phyloP scores from a whole-genome alignment of 2,797 vertebrate species.

The Telmatherina bonti region DNA sequence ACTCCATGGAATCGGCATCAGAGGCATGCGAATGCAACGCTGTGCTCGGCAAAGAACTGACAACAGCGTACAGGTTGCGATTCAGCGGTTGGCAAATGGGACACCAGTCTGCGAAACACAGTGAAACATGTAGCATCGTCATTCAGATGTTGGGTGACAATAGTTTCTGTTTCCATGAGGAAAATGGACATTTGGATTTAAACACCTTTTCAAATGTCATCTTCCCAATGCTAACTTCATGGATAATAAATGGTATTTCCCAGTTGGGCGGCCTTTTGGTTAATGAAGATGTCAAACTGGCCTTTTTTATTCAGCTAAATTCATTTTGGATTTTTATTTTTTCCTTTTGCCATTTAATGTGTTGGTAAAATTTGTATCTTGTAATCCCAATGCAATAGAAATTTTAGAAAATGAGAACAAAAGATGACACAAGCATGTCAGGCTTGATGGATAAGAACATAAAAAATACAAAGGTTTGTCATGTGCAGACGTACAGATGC shows the following conservation, averaged over 20 bases:
- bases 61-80: constrained; percentile 9
- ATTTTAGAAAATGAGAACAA: not conserved
- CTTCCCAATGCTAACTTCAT: not conserved
- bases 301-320: not conserved
- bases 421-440: too few relatives aligned
- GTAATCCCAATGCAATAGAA: not conserved
- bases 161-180: not conserved
- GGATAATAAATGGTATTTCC: not conserved
- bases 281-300: too few relatives aligned
- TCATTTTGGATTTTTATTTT: not conserved
- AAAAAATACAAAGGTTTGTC: too few relatives aligned
- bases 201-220: not conserved
- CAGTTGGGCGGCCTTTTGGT: not conserved
- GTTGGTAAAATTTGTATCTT: not conserved
- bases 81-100: constrained; percentile 18
- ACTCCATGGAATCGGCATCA: constrained; percentile 46
- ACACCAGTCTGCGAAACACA: constrained; percentile 4
- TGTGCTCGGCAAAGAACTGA: constrained; percentile 21
- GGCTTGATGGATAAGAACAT: too few relatives aligned
- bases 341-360: not conserved
- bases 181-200: not conserved
- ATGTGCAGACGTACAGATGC: too few relatives aligned
- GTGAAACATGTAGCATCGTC: not conserved
- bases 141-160: not conserved
- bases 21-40: constrained; percentile 34